Conservation (phyloP, 2,797 vertebrate species). For the Macrochelys suwanniensis region DNA sequence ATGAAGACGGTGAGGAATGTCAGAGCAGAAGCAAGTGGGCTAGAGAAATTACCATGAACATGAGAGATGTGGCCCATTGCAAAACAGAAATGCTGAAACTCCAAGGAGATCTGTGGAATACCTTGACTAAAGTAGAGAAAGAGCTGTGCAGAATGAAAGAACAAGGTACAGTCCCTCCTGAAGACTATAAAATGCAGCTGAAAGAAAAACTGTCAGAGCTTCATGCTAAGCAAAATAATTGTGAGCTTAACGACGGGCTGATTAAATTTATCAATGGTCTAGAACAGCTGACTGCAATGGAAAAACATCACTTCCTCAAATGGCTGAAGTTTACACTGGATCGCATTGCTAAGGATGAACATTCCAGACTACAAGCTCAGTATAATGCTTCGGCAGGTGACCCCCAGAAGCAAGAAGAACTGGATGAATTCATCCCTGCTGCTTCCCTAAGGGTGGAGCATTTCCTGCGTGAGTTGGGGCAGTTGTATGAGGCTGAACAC, state of each 20-base stretch:
- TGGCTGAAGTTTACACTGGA: conserved; percentile 86
- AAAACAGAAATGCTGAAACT: conserved; percentile 81
- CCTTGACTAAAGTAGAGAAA: conserved; percentile 81
- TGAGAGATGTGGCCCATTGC: conserved; percentile 66
- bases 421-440: conserved; percentile 78
- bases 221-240: conserved; percentile 71
- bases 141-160: conserved; percentile 78
- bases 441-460: neutral
- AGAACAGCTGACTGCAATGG: conserved; percentile 64
- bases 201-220: conserved; percentile 75
- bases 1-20: conserved; percentile 84
- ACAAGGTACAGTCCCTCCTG: conserved; percentile 32
- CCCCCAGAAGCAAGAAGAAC: conserved; percentile 20
- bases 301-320: conserved; percentile 85
- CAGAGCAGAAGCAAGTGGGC: conserved; percentile 78
- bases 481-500: conserved; percentile 85
- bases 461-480: conserved; percentile 86
- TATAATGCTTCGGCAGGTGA: too few species aligned
- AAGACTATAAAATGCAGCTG: conserved; percentile 73
- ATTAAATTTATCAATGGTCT: conserved; percentile 83
- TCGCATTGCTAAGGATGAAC: conserved; percentile 63
- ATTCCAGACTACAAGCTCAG: neutral
- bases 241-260: conserved; percentile 81
- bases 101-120: conserved; percentile 82
- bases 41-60: conserved; percentile 73